Evolutionary conservation across 37 sponge, comb jelly and placozoan species (phyloP).

Genomic region (Amphimedon queenslandica): DNA sequence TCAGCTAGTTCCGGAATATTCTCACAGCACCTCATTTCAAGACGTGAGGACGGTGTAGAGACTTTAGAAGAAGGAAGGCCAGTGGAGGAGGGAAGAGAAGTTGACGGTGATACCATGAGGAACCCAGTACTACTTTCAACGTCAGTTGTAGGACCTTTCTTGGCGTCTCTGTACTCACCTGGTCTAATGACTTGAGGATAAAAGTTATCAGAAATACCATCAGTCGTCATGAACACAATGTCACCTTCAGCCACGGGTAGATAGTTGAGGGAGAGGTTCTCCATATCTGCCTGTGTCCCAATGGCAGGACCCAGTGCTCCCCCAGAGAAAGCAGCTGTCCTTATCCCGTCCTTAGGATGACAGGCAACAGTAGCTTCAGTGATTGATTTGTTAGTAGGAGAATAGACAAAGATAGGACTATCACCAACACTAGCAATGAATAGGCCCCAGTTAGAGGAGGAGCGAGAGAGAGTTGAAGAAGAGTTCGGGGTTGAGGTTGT

Average conservation of each 20-base stretch:
- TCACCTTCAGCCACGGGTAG: constrained; percentile 54
- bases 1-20: constrained; percentile 22
- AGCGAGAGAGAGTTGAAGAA: not conserved
- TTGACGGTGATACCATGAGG: no score
- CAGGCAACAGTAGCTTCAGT: constrained; percentile 52
- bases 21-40: no score
- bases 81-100: not conserved
- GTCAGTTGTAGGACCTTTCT: not conserved
- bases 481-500: no score
- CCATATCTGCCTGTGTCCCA: constrained; percentile 67
- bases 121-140: not conserved
- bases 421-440: constrained; percentile 75
- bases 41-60: no score
- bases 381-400: constrained; percentile 38
- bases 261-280: constrained; percentile 61
- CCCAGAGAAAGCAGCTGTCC: constrained; percentile 55
- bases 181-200: constrained; percentile 31
- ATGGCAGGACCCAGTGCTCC: constrained; percentile 77
- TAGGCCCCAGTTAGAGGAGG: constrained; percentile 45
- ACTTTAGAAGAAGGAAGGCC: no score
- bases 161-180: not conserved
- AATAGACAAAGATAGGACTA: constrained; percentile 76
- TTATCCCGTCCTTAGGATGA: constrained; percentile 30
- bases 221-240: constrained; percentile 65
- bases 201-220: constrained; percentile 87